These are phyloP conservation scores for Eonycteris spelaea DNA, from an alignment of 2,113 vertebrate genomes.

Conservation along the genomic window DNA sequence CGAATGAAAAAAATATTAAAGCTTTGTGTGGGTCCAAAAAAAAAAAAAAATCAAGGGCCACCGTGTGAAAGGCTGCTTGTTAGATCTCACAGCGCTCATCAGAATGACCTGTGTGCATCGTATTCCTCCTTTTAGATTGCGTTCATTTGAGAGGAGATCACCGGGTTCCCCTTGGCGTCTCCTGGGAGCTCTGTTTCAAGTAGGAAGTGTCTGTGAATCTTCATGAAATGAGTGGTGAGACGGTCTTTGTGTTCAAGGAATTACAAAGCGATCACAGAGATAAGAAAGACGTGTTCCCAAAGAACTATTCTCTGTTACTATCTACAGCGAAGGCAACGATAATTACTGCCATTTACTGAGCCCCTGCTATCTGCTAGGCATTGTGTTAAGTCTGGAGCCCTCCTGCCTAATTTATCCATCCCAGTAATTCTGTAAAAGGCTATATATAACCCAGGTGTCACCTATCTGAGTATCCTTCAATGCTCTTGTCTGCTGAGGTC, in stretches of 20 bases:
- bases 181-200: neutral
- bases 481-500: neutral
- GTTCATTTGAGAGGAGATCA: neutral
- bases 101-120: slow-evolving; percentile 25
- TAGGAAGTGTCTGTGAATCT: neutral
- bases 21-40: neutral
- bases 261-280: neutral
- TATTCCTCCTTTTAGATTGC: neutral
- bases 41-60: neutral
- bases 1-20: neutral
- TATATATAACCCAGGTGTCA: neutral
- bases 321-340: neutral
- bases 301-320: neutral
- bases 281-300: neutral
- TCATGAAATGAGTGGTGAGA: neutral
- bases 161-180: neutral
- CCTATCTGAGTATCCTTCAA: neutral
- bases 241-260: neutral
- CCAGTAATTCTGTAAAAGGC: neutral
- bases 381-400: neutral
- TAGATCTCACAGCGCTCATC: neutral
- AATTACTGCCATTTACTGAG: neutral
- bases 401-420: neutral
- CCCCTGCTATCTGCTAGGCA: accelerated
- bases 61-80: neutral